These are phyloP conservation scores for Idaea straminata DNA, from an alignment of 2,888 invertebrate species.

Conservation along the genomic window DNA sequence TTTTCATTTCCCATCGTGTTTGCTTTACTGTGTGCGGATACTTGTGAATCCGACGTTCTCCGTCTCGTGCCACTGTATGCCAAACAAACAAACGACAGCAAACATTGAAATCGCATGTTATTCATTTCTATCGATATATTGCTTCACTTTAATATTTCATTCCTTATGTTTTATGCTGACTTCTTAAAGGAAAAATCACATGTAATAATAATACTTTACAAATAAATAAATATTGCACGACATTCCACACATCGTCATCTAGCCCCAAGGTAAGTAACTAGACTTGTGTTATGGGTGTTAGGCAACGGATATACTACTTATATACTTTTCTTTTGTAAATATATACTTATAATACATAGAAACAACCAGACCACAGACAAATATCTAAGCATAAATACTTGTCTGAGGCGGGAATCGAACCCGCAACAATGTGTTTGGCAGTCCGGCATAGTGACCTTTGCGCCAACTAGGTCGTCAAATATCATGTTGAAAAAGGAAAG, in stretches of 20 bases:
- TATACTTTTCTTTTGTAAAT: too few relatives aligned
- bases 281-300: too few relatives aligned
- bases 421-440: too few relatives aligned
- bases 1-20: slow-evolving; percentile 53
- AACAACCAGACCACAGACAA: too few relatives aligned
- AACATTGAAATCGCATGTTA: slow-evolving; percentile 65
- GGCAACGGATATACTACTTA: too few relatives aligned
- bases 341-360: too few relatives aligned
- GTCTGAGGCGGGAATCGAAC: too few relatives aligned
- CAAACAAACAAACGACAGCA: slow-evolving; percentile 61
- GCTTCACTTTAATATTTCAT: slow-evolving; percentile 24
- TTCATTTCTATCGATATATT: slow-evolving; percentile 57
- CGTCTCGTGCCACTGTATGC: slow-evolving; percentile 53
- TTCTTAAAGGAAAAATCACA: slow-evolving; percentile 12
- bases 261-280: too few relatives aligned
- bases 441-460: too few relatives aligned
- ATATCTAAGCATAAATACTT: too few relatives aligned
- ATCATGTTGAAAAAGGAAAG: neutral
- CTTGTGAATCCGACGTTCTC: slow-evolving; percentile 41
- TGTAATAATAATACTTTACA: neutral
- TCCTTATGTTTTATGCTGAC: slow-evolving; percentile 20
- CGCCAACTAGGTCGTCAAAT: too few relatives aligned
- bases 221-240: neutral
- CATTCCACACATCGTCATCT: too few relatives aligned
- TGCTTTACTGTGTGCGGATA: slow-evolving; percentile 38